Conservation (phyloP, 1,140 invertebrate genomes). For the Maconellicoccus hirsutus region DNA sequence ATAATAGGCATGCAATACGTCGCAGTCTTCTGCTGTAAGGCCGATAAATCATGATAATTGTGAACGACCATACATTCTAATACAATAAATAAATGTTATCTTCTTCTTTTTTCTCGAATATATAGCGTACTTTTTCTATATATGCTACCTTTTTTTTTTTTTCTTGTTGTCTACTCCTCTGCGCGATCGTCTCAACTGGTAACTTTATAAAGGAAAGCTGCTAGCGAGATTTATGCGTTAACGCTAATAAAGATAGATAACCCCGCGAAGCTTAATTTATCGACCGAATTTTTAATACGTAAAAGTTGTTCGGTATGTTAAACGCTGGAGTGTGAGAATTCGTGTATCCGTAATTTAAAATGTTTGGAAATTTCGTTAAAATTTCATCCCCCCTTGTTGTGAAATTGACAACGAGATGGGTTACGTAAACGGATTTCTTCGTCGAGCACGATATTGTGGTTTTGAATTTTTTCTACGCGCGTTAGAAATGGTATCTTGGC, state of each 20-base stretch:
- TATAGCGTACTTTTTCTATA: background rate
- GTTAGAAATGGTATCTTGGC: too few relatives aligned
- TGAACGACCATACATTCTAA: background rate
- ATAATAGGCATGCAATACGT: constrained; percentile 3
- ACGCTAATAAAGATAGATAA: constrained; percentile 9
- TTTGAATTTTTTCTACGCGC: too few relatives aligned
- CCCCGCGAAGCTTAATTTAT: background rate
- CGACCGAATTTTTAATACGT: constrained; percentile 3
- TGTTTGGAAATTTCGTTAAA: too few relatives aligned
- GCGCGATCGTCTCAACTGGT: background rate
- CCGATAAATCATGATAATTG: constrained; percentile 9
- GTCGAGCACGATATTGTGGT: too few relatives aligned
- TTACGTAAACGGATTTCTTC: too few relatives aligned
- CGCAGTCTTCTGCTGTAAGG: background rate
- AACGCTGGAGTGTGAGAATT: too few relatives aligned
- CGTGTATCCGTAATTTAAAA: too few relatives aligned
- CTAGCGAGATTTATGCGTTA: constrained; percentile 3
- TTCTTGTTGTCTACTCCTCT: background rate
- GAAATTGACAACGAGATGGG: too few relatives aligned
- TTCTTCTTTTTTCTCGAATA: too few relatives aligned
- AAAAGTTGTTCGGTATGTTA: background rate
- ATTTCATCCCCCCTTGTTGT: too few relatives aligned
- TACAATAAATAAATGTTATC: constrained; percentile 4
- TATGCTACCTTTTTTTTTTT: background rate
- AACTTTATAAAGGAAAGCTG: background rate